phyloP scores from a whole-genome alignment of 2,797 vertebrate genomes.

The Cuculus canorus region DNA sequence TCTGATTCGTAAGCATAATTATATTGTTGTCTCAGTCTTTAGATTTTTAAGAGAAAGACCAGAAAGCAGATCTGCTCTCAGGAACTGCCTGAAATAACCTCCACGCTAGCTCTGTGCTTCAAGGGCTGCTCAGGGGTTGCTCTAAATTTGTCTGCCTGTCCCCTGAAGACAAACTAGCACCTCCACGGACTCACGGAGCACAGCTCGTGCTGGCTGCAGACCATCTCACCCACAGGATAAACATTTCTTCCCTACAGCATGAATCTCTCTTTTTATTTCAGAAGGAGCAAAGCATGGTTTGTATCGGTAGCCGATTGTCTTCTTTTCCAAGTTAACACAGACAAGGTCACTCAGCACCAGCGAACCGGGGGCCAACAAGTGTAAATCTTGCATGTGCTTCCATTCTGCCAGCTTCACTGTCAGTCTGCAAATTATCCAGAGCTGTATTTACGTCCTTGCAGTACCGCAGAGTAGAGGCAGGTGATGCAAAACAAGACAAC shows the following conservation, averaged over 20 bases:
- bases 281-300: neutral
- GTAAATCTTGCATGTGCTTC: neutral
- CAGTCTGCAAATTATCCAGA: neutral
- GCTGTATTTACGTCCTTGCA: neutral
- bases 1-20: conserved; percentile 18
- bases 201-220: neutral
- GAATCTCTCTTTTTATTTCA: neutral
- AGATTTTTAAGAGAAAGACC: neutral
- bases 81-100: neutral
- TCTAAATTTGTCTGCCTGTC: neutral
- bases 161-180: neutral
- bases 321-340: neutral
- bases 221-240: neutral
- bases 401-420: neutral
- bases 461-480: neutral
- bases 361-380: neutral
- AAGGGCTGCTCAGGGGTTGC: neutral
- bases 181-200: neutral
- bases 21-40: neutral
- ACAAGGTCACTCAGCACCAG: neutral
- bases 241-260: neutral
- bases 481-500: neutral
- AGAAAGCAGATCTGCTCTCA: neutral
- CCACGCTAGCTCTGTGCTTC: neutral
- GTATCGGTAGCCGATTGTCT: neutral